Evolutionary conservation across 2,797 vertebrate genomes (phyloP), one percentile per base, ranked within the genome.

Genomic region (Gymnoscopelus braueri): DNA sequence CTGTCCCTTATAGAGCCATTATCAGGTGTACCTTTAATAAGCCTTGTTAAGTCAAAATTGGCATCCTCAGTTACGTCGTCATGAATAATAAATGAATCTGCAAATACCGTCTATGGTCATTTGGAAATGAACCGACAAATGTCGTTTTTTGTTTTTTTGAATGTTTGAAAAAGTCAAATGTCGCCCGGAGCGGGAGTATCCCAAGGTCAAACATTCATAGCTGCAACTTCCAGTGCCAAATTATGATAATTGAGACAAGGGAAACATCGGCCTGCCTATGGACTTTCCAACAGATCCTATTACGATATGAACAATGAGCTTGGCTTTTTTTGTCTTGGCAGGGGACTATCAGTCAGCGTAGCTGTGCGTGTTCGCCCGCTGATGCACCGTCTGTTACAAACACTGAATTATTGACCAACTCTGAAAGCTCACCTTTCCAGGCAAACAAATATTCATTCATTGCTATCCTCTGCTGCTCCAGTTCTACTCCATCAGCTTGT

Each of bases 361-460:
- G 78, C 74, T 29, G 71, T 4, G 62, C 64, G 44, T 76, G 85
- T 91, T 87, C 86, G 83, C 82, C 85, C 78, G 84, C 88, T 86
- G 88, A 91, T 93, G 84, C 86, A 80, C 91, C 90, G 90, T 94
- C 93, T 95, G 94, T 95, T 94, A 95, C 91, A 87, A 90, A 90
- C 81, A 57, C 83, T 95, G 86, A 95, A 95, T 95, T 93, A 95
- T 95, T 95, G 66, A 95, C 82, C 14, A 71, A 65, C 66, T 70
- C 44, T 19, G 26, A 82, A 84, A 82, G 89, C 89, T 95, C 94
- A 87, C 86, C 90, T 95, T 94, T 93, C 93, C 77, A 74, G 85
- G 74, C 77, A 89, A 90, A 92, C 90, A 91, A 88, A 91, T 44
- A 44, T 90, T 90, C 84, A 91, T 93, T 93, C 88, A 92, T 81